phyloP scores from a whole-genome alignment of 2,113 vertebrate species.

The Hemibagrus wyckioides region DNA sequence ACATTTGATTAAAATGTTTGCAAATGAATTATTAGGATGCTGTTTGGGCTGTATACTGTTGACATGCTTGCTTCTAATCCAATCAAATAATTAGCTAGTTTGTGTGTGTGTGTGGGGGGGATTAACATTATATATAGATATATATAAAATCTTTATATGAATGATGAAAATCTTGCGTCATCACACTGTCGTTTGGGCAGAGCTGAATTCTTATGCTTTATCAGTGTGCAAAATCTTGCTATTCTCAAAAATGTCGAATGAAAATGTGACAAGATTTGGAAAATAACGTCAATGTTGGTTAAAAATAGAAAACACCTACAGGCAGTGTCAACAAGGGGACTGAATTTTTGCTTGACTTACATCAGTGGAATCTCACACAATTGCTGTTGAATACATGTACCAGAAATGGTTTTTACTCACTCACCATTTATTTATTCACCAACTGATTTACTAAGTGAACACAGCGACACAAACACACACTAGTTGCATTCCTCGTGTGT shows the following conservation, averaged over 20 bases:
- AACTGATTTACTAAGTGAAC: constrained; percentile 8
- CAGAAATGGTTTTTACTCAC: neutral
- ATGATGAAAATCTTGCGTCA: no score
- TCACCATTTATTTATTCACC: neutral
- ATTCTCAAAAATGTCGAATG: neutral
- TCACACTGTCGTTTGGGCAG: neutral
- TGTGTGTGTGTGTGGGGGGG: neutral
- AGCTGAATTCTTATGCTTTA: neutral
- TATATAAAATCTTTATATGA: no score
- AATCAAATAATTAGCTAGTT: neutral
- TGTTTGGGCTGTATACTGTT: neutral
- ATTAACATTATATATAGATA: no score
- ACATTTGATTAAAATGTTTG: neutral
- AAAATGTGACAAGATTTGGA: neutral
- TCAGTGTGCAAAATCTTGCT: neutral
- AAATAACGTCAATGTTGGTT: neutral
- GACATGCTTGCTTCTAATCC: neutral
- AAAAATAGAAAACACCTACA: constrained; percentile 33
- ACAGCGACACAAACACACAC: constrained; percentile 1
- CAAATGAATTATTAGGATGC: neutral
- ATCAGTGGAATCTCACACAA: neutral
- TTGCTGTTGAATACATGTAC: neutral
- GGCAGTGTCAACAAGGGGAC: neutral
- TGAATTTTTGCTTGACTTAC: neutral
- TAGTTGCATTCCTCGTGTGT: neutral